These are phyloP conservation scores for Poeciliopsis paucimaculata DNA, from an alignment of 2,797 vertebrate species.

Conservation along the genomic window DNA sequence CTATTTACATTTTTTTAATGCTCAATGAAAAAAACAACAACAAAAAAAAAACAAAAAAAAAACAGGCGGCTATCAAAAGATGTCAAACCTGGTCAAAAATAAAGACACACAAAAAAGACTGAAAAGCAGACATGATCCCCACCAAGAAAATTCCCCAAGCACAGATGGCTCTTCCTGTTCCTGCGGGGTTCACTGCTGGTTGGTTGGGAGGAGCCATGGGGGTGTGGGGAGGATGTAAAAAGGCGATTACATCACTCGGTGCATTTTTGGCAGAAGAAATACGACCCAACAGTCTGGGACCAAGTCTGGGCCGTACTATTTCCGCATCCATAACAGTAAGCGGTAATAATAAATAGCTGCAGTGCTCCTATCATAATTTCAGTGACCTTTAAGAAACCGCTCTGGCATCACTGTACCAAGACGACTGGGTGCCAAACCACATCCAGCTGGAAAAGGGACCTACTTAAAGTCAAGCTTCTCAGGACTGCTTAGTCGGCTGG, in stretches of 20 bases:
- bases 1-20: not conserved
- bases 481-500: constrained; percentile 39
- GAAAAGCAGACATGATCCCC: constrained; percentile 4
- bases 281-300: constrained; percentile 38
- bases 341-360: constrained; percentile 11
- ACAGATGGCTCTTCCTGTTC: constrained; percentile 83
- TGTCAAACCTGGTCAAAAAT: not conserved
- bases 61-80: not conserved
- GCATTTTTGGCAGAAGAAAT: constrained; percentile 60
- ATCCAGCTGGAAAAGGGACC: constrained; percentile 32
- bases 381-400: constrained; percentile 43
- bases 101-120: constrained; percentile 5
- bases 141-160: constrained; percentile 65
- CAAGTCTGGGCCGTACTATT: constrained; percentile 49
- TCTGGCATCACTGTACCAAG: constrained; percentile 52
- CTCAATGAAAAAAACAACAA: not conserved
- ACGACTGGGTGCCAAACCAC: constrained; percentile 50
- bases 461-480: constrained; percentile 60
- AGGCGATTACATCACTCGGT: constrained; percentile 65
- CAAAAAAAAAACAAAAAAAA: not conserved
- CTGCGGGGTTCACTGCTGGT: constrained; percentile 65
- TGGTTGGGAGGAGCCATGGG: constrained; percentile 55
- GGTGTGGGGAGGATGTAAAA: constrained; percentile 58
- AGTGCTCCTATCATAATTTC: constrained; percentile 21
- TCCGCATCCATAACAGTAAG: constrained; percentile 25